Evolutionary conservation across 2,888 invertebrate species (phyloP).

Genomic region (Stegophylla sp.): DNA sequence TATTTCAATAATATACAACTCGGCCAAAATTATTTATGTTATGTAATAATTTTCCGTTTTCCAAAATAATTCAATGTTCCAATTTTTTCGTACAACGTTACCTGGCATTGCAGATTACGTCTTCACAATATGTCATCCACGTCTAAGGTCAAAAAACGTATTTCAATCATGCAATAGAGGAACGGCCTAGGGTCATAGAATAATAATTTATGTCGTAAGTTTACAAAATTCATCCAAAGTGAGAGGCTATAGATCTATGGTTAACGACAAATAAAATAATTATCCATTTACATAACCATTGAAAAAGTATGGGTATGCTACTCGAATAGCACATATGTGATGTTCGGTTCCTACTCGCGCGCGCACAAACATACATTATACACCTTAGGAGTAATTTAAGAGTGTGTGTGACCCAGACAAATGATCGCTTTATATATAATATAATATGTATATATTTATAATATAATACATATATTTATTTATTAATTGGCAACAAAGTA

Average conservation of each 20-base stretch:
- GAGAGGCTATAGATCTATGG: conserved; percentile 27
- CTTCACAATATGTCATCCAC: not conserved
- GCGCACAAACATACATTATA: not conserved
- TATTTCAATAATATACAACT: too few species aligned
- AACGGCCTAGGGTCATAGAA: conserved; percentile 19
- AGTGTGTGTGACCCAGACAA: not conserved
- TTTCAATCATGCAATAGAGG: not conserved
- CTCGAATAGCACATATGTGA: not conserved
- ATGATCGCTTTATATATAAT: conserved; percentile 13
- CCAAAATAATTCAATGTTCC: not conserved
- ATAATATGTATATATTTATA: too few species aligned
- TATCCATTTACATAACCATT: conserved; percentile 30
- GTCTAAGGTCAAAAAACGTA: not conserved
- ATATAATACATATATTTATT: not conserved
- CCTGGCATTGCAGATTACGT: too few species aligned
- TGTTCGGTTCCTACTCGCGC: not conserved
- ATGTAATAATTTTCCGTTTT: too few species aligned
- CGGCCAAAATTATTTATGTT: not conserved
- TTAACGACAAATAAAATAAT: conserved; percentile 33
- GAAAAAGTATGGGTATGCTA: not conserved
- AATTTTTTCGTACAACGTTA: not conserved
- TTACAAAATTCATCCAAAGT: conserved; percentile 36
- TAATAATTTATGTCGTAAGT: not conserved
- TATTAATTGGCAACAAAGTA: conserved; percentile 39
- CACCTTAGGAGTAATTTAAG: not conserved